These are phyloP conservation scores for Eilema griseolum DNA, from an alignment of 2,888 invertebrate species.

Conservation along the genomic window DNA sequence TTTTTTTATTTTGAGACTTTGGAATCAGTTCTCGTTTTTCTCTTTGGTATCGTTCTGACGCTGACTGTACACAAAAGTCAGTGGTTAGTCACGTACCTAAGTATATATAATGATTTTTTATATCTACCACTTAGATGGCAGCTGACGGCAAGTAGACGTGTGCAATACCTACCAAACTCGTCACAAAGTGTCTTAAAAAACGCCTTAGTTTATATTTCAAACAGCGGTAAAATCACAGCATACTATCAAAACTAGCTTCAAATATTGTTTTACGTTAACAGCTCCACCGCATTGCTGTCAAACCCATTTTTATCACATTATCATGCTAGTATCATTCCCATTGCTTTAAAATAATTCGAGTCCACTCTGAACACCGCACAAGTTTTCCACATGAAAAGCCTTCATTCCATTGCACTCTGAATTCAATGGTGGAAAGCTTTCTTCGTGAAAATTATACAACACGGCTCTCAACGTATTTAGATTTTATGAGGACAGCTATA, in stretches of 20 bases:
- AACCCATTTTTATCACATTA: not conserved
- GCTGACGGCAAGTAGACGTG: too few species aligned
- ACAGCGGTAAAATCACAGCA: not conserved
- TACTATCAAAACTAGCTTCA: not conserved
- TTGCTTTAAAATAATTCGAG: conserved; percentile 31
- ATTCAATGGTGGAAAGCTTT: conserved; percentile 45
- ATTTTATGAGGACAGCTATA: conserved; percentile 47
- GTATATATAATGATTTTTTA: too few species aligned
- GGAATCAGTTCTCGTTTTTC: too few species aligned
- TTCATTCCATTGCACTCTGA: conserved; percentile 33
- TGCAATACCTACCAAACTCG: too few species aligned
- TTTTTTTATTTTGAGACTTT: too few species aligned
- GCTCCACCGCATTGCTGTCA: not conserved
- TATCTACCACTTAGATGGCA: too few species aligned
- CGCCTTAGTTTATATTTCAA: too few species aligned
- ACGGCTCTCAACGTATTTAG: conserved; percentile 40
- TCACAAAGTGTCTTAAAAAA: too few species aligned
- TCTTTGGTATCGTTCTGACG: too few species aligned
- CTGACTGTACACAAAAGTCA: too few species aligned
- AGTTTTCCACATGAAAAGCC: conserved; percentile 42
- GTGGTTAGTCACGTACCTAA: too few species aligned
- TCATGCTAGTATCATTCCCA: not conserved
- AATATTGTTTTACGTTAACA: not conserved
- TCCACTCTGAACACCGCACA: conserved; percentile 19
- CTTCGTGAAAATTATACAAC: conserved; percentile 47